Evolutionary conservation across 2,888 invertebrate species (phyloP).

Genomic region (Rugalucina vietnamica): DNA sequence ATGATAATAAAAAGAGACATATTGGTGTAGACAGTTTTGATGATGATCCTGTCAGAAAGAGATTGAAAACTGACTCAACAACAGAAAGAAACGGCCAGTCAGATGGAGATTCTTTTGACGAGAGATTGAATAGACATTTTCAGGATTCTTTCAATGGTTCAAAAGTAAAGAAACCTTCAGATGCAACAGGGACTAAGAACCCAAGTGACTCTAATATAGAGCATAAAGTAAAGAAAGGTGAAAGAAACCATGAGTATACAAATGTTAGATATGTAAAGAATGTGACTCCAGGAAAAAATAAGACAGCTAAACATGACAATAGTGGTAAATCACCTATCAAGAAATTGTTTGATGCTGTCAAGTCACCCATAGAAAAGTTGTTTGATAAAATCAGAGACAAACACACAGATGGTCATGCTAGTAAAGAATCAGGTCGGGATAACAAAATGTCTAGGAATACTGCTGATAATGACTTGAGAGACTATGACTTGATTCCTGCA

Average conservation of each 20-base stretch:
- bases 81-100: neutral
- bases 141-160: neutral
- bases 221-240: no score
- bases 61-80: neutral
- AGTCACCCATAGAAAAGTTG: slow-evolving; percentile 54
- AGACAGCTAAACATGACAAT: neutral
- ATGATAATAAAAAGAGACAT: slow-evolving; percentile 1
- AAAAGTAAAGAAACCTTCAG: neutral
- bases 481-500: no score
- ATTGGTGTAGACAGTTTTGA: neutral
- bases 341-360: slow-evolving; percentile 48
- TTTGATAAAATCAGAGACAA: slow-evolving; percentile 35
- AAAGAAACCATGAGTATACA: no score
- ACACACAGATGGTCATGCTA: neutral
- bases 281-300: no score
- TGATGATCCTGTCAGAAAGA: neutral
- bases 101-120: neutral
- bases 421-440: neutral
- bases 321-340: slow-evolving; percentile 52
- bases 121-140: neutral
- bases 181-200: no score
- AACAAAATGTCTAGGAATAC: no score
- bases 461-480: neutral
- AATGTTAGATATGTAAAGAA: no score
- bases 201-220: no score